Evolutionary conservation across 2,888 invertebrate genomes (phyloP), one percentile per base, ranked within the genome.

Genomic region (Argynnis bischoffii): DNA sequence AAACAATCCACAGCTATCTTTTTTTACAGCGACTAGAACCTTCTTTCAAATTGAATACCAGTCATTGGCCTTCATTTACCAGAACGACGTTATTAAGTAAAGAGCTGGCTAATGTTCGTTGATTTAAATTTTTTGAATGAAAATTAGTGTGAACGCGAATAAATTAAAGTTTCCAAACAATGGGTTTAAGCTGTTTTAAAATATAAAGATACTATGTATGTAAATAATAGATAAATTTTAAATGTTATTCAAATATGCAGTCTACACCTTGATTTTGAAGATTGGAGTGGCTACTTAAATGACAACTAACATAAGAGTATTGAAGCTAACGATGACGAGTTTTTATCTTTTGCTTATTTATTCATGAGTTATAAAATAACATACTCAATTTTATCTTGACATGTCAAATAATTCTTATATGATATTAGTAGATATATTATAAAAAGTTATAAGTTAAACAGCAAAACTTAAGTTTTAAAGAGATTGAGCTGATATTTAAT

Each of bases 131-230:
- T 51, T 35, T 18, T 35, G 16, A 61, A 61, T 61, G 51, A 61
- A 51, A 35, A 61, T 61, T 61, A 41, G 51, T 51, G 35, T 61
- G 35, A 26, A 59, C 2, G 35, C 35, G 41, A 61, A 61, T 61
- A 51, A 35, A 31, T 61, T 51, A 50, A 41, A 61, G 51, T 18
- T 57, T 61, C 51, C 16, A 61, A 50, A 51, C 51, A 51, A 51
- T 51, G 50, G 18, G 35, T 61, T 51, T 18, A 15, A 61, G 60
- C 35, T 51, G 31, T 31, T 61, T 35, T 61, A 50, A 61, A 61
- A 51, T 51, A 16, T 50, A 51, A 51, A 61, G 6, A 35, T 51
- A 51, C 21, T 47, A 26, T 57, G 47, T 47, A 47, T 57, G 47
- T 57, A 26, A 57, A 59, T 48, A 26, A 48, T 13, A 26, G 48